A percentile compares a stretch with the other conserved stretches of the same genome.
These are phyloP conservation scores for Emydura subglobosa DNA, from an alignment of 2,113 vertebrate genomes.

Conservation along the genomic window DNA sequence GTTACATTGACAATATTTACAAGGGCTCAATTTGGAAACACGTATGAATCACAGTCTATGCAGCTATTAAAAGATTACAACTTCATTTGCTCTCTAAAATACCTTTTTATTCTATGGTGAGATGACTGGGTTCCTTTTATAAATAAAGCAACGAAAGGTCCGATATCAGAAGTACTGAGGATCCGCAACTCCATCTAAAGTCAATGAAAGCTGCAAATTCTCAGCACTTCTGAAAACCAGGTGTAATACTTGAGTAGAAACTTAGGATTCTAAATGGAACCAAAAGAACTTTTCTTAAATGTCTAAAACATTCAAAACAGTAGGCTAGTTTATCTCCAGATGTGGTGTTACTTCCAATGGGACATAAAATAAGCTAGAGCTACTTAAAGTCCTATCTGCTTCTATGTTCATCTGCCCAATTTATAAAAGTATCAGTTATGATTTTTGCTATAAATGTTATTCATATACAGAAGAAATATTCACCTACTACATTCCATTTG, in stretches of 20 bases:
- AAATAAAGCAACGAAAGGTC: constrained; percentile 53
- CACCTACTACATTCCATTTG: constrained; percentile 17
- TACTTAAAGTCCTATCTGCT: constrained; percentile 30
- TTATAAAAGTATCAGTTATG: constrained; percentile 25
- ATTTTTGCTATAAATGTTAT: constrained; percentile 54
- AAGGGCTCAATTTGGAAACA: not conserved
- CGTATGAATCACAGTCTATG: not conserved
- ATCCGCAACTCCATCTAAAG: not conserved
- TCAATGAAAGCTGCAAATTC: not conserved
- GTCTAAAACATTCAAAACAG: not conserved
- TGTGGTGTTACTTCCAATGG: constrained; percentile 34
- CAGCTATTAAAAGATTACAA: constrained; percentile 4
- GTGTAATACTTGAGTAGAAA: not conserved
- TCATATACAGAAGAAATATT: not conserved
- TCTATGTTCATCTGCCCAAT: constrained; percentile 43
- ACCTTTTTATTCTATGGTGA: constrained; percentile 1
- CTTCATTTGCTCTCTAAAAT: constrained; percentile 1
- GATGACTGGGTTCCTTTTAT: constrained; percentile 46
- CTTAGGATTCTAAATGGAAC: constrained; percentile 9
- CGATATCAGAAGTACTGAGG: not conserved
- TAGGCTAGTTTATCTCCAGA: not conserved
- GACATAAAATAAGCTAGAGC: constrained; percentile 34
- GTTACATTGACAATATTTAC: not conserved
- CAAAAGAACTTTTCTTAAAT: not conserved
- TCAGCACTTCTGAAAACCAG: not conserved